Evolutionary conservation across 2,888 invertebrate genomes (phyloP).

Genomic region (Nemotelus pantherinus): DNA sequence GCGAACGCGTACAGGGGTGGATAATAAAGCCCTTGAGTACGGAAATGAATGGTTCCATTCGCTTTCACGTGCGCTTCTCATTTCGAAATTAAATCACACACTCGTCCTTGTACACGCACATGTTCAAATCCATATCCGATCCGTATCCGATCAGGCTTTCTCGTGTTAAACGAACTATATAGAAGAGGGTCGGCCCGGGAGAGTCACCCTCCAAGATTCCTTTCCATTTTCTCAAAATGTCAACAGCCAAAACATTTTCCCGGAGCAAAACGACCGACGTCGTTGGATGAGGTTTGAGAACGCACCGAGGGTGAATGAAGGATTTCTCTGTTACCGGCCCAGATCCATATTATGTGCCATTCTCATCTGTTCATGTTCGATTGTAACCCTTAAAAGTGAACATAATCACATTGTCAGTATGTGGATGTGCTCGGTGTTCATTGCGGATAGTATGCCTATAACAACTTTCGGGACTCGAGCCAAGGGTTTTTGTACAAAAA

Average conservation of each 20-base stretch:
- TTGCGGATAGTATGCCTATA: slow-evolving; percentile 46
- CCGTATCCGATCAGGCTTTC: slow-evolving; percentile 25
- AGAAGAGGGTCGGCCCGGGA: slow-evolving; percentile 30
- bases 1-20: slow-evolving; percentile 36
- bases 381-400: slow-evolving; percentile 43
- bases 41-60: slow-evolving; percentile 39
- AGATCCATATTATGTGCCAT: slow-evolving; percentile 36
- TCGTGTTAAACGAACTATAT: slow-evolving; percentile 37
- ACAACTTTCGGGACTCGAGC: slow-evolving; percentile 31
- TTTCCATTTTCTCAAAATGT: slow-evolving; percentile 44
- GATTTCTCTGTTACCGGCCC: slow-evolving; percentile 28
- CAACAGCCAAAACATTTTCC: slow-evolving; percentile 45
- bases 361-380: slow-evolving; percentile 47
- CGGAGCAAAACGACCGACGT: slow-evolving; percentile 3
- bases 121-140: slow-evolving; percentile 41
- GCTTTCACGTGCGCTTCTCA: slow-evolving; percentile 43
- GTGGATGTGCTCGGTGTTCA: slow-evolving; percentile 48
- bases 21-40: slow-evolving; percentile 34
- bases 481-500: slow-evolving; percentile 32
- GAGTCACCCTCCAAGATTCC: slow-evolving; percentile 22
- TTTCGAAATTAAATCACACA: slow-evolving; percentile 50
- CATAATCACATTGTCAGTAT: slow-evolving; percentile 45
- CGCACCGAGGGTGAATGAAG: slow-evolving; percentile 33
- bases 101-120: slow-evolving; percentile 46
- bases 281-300: slow-evolving; percentile 31